Evolutionary conservation across 1,140 invertebrate species (phyloP).

Genomic region (Globodera ellingtonae): DNA sequence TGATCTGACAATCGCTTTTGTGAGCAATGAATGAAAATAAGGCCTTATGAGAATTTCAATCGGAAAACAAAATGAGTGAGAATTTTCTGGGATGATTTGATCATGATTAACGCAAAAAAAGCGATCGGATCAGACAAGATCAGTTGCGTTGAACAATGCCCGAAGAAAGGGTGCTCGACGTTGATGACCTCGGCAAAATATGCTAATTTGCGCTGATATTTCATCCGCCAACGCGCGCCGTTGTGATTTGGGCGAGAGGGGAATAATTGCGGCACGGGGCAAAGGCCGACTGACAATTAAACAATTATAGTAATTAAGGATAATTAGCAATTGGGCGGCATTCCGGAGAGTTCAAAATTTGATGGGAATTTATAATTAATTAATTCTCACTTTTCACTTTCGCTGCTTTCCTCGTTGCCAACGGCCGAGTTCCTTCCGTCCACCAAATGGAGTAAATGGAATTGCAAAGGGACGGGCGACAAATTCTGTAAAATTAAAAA

Average conservation of each 20-base stretch:
- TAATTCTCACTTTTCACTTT: conserved; percentile 5
- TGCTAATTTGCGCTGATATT: conserved; percentile 6
- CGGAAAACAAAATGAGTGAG: background rate
- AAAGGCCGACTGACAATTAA: background rate
- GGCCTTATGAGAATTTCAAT: no score
- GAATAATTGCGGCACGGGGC: background rate
- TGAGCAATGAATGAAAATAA: no score
- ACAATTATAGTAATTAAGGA: background rate
- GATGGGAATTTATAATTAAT: no score
- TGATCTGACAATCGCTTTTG: no score
- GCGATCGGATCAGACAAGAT: background rate
- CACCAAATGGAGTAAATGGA: conserved; percentile 23
- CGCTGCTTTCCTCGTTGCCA: background rate
- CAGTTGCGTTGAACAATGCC: background rate
- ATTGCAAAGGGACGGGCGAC: conserved; percentile 19
- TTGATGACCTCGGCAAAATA: background rate
- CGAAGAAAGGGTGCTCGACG: background rate
- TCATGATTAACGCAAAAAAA: background rate
- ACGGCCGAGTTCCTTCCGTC: conserved; percentile 7
- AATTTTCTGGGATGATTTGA: background rate
- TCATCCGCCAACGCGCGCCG: conserved; percentile 23
- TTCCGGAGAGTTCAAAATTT: no score
- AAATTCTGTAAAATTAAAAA: conserved; percentile 4
- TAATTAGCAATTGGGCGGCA: no score
- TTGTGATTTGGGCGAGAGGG: conserved; percentile 16